phyloP scores from a whole-genome alignment of 2,113 vertebrate species.

The Chascanopsetta lugubris region DNA sequence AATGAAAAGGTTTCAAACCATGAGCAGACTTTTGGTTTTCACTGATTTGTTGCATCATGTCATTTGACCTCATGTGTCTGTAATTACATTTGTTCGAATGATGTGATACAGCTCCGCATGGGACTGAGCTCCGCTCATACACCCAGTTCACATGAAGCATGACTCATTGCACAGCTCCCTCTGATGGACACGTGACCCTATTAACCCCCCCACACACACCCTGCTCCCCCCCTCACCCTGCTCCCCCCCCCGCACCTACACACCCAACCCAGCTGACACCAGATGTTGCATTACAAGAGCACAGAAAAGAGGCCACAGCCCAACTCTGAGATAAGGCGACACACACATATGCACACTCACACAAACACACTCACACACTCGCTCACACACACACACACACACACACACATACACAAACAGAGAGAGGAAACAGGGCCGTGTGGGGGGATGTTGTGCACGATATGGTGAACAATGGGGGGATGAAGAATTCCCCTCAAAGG shows the following conservation, averaged over 20 bases:
- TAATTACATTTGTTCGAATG: background rate
- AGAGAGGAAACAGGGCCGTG: slow-evolving; percentile 47
- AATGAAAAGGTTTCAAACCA: too few relatives aligned
- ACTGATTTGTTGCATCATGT: too few relatives aligned
- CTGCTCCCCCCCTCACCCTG: slow-evolving; percentile 34
- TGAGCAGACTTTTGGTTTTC: too few relatives aligned
- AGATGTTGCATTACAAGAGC: slow-evolving; percentile 43
- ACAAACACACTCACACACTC: background rate
- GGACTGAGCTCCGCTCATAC: slow-evolving; percentile 6
- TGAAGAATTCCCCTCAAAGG: slow-evolving; percentile 28
- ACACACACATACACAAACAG: slow-evolving; percentile 7
- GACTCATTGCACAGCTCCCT: slow-evolving; percentile 52
- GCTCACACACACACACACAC: background rate
- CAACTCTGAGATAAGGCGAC: slow-evolving; percentile 39
- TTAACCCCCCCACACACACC: background rate
- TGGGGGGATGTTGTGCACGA: slow-evolving; percentile 53
- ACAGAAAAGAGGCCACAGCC: slow-evolving; percentile 31
- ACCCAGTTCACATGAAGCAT: slow-evolving; percentile 15
- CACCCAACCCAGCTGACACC: slow-evolving; percentile 33
- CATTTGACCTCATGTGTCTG: background rate
- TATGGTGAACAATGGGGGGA: slow-evolving; percentile 64
- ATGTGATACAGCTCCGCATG: background rate
- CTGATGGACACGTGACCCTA: slow-evolving; percentile 35
- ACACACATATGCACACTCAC: background rate
- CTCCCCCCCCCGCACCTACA: background rate